Evolutionary conservation across 2,797 vertebrate species (phyloP).

Genomic region (Arctocebus calabarensis): DNA sequence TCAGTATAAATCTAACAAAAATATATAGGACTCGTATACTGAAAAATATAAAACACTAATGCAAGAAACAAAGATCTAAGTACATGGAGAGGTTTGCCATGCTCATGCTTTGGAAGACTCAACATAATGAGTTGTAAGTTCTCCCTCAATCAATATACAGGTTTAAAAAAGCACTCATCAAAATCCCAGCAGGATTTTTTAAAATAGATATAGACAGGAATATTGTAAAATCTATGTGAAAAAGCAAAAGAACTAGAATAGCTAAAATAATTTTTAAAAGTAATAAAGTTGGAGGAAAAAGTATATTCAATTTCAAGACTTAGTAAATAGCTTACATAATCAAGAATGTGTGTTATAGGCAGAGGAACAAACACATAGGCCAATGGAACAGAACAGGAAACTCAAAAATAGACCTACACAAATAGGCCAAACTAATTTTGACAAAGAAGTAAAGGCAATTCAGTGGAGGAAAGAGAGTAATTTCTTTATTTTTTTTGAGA

Average conservation of each 20-base stretch:
- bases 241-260: neutral
- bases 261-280: constrained; percentile 2
- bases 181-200: neutral
- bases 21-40: neutral
- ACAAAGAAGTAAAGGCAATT: neutral
- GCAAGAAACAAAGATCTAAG: neutral
- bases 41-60: neutral
- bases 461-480: neutral
- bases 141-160: neutral
- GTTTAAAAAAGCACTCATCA: neutral
- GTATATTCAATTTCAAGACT: constrained; percentile 1
- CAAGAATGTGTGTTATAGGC: neutral
- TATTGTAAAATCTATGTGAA: constrained; percentile 40
- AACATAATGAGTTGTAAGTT: neutral
- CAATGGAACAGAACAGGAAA: neutral
- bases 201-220: neutral
- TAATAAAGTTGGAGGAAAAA: neutral
- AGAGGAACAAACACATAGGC: neutral
- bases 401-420: neutral
- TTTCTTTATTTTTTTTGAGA: neutral
- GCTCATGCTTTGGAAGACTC: neutral
- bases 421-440: neutral
- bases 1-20: neutral
- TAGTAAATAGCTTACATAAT: neutral
- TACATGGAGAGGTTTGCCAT: neutral